These are phyloP conservation scores for Lycodopsis pacificus DNA, from an alignment of 2,797 vertebrate species.

Conservation along the genomic window DNA sequence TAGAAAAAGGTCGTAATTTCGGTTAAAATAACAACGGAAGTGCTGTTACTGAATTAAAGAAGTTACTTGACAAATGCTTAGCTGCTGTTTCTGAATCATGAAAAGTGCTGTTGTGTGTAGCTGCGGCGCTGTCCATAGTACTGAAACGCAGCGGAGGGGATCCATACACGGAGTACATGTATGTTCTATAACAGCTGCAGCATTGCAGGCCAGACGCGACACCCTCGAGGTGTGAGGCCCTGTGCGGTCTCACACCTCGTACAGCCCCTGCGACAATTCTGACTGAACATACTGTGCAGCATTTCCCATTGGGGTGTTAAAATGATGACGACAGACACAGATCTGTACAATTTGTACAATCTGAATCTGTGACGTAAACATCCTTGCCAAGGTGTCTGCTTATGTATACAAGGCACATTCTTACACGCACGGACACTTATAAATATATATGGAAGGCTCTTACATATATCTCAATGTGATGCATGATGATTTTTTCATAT, in stretches of 20 bases:
- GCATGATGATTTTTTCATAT: neutral
- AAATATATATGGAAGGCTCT: neutral
- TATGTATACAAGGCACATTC: neutral
- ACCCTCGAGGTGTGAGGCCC: too few species aligned
- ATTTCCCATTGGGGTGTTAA: slow-evolving; percentile 14
- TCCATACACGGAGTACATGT: too few species aligned
- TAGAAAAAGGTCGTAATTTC: too few species aligned
- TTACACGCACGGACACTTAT: neutral
- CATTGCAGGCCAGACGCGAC: too few species aligned
- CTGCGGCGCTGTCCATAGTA: neutral
- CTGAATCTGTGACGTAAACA: slow-evolving; percentile 31
- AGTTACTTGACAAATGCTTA: neutral
- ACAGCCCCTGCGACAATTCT: too few species aligned
- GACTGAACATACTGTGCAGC: neutral
- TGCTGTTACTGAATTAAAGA: too few species aligned
- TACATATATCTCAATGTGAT: neutral
- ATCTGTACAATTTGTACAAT: slow-evolving; percentile 50
- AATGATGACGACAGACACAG: slow-evolving; percentile 24
- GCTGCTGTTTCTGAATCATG: neutral
- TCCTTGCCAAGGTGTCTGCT: slow-evolving; percentile 18
- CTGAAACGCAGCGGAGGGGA: neutral
- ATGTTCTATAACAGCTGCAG: too few species aligned
- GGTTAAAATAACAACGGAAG: too few species aligned
- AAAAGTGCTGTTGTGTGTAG: too few species aligned
- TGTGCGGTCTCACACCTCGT: too few species aligned